Conservation (phyloP, 2,888 invertebrate genomes). For the Caenorhabditis becei region DNA sequence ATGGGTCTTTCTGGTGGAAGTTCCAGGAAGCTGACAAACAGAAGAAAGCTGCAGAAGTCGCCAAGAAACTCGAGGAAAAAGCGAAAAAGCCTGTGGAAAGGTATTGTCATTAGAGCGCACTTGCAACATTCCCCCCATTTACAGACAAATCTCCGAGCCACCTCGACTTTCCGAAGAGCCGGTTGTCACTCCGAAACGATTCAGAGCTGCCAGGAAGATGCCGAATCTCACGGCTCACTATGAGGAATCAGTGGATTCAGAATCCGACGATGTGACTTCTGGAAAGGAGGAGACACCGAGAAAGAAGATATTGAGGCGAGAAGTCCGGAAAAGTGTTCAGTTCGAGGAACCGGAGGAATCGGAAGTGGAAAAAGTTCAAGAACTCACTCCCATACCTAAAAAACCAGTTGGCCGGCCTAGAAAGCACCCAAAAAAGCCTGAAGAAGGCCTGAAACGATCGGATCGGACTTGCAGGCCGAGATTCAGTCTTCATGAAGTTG, state of each 20-base stretch:
- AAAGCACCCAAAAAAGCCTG: too few species aligned
- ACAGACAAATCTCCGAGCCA: conserved; percentile 9
- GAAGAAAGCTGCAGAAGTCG: neutral
- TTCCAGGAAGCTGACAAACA: neutral
- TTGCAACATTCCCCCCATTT: neutral
- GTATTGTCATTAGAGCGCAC: too few species aligned
- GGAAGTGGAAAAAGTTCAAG: neutral
- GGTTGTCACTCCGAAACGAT: neutral
- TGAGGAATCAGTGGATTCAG: conserved; percentile 1
- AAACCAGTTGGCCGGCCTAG: neutral
- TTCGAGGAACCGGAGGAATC: neutral
- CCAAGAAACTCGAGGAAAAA: too few species aligned
- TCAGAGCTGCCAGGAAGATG: neutral
- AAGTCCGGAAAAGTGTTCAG: neutral
- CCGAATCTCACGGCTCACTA: neutral
- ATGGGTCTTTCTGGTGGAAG: neutral
- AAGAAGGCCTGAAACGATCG: neutral
- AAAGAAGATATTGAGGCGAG: neutral
- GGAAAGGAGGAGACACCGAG: too few species aligned
- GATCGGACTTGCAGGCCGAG: neutral
- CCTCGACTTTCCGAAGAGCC: neutral
- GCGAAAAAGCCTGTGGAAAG: neutral
- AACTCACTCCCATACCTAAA: neutral
- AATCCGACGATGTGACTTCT: conserved; percentile 3
- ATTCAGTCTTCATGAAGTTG: conserved; percentile 8